These are phyloP conservation scores for Sphenopsis melanotis DNA, from an alignment of 2,797 vertebrate species.

Conservation along the genomic window DNA sequence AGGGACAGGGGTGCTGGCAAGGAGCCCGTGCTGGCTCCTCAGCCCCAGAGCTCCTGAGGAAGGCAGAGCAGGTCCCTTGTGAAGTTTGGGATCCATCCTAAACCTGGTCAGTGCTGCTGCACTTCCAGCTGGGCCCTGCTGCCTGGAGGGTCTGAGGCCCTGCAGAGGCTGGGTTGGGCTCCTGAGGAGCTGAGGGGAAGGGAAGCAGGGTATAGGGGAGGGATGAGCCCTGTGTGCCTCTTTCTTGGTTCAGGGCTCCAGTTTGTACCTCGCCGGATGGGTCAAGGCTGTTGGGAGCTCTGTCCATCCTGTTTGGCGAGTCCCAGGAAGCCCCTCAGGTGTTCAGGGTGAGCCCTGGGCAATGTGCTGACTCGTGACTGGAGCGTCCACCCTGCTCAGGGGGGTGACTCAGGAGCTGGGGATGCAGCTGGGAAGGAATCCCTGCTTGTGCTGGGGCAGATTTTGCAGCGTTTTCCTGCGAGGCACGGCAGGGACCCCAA, in stretches of 20 bases:
- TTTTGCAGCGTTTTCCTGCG: too few species aligned
- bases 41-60: accelerated
- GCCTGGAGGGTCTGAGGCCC: accelerated
- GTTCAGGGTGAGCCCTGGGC: not conserved
- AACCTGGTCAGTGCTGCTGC: not conserved
- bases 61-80: not conserved
- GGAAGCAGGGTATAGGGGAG: not conserved
- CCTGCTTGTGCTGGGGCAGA: not conserved
- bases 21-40: not conserved
- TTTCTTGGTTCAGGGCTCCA: not conserved
- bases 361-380: not conserved
- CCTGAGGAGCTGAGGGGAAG: not conserved
- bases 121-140: not conserved
- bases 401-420: not conserved
- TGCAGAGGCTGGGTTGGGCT: not conserved
- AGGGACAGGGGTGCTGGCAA: not conserved
- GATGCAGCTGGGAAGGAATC: not conserved
- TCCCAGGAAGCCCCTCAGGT: not conserved
- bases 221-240: not conserved
- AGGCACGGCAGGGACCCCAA: not conserved
- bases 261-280: accelerated
- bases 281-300: not conserved
- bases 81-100: not conserved
- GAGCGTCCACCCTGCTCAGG: not conserved
- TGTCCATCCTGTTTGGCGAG: not conserved